Conservation (phyloP, 2,797 vertebrate genomes). For the Petrocephalus schoutedeni region DNA sequence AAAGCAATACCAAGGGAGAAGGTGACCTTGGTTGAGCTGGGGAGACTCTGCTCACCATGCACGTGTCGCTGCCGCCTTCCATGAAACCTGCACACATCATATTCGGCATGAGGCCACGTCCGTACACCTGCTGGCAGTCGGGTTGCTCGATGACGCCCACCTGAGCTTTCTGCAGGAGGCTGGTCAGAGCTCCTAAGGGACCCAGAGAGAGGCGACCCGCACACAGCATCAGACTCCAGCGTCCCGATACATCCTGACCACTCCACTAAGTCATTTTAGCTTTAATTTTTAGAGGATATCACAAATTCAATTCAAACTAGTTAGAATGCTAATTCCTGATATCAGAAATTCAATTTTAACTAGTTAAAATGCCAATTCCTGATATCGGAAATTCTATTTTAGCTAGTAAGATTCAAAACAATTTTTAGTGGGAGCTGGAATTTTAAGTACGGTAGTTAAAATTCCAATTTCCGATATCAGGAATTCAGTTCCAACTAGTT, state of each 20-base stretch:
- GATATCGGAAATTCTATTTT: too few species aligned
- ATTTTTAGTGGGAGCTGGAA: too few species aligned
- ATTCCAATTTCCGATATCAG: too few species aligned
- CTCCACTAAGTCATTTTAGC: not conserved
- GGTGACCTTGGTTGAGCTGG: not conserved
- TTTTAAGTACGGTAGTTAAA: too few species aligned
- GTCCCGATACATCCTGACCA: not conserved
- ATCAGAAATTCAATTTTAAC: too few species aligned
- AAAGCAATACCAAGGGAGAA: not conserved
- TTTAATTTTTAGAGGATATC: too few species aligned
- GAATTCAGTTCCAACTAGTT: too few species aligned
- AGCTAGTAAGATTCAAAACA: too few species aligned
- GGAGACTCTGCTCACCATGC: conserved; percentile 70
- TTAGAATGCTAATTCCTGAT: too few species aligned
- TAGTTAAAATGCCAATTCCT: too few species aligned
- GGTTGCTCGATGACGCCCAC: conserved; percentile 75
- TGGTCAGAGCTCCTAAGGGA: conserved; percentile 58
- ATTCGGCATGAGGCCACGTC: conserved; percentile 68
- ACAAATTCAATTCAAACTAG: too few species aligned
- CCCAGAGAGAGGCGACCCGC: not conserved
- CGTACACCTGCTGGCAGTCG: conserved; percentile 78
- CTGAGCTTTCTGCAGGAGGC: conserved; percentile 80
- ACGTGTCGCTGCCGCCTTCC: conserved; percentile 81
- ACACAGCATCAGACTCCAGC: not conserved
- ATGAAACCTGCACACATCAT: conserved; percentile 88